A percentile compares a stretch with the other conserved stretches of the same genome.
phyloP scores from a whole-genome alignment of 2,113 vertebrate species.

The Talpa occidentalis region DNA sequence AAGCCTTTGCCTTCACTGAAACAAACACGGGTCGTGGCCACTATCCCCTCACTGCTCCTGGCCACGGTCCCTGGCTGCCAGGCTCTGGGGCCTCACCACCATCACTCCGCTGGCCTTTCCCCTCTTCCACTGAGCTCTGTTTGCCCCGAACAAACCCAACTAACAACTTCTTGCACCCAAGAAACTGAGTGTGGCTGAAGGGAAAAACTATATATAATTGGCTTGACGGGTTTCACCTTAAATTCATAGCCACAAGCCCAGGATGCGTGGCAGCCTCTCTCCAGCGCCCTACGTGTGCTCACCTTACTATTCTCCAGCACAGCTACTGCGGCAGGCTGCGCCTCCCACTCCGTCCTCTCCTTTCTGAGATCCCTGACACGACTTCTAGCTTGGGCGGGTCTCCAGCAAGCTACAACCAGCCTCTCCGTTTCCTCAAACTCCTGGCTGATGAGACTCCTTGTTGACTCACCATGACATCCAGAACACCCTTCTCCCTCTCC shows the following conservation, averaged over 20 bases:
- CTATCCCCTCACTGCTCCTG: background rate
- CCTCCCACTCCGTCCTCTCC: too few relatives aligned
- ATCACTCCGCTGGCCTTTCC: background rate
- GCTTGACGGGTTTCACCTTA: background rate
- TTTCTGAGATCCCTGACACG: too few relatives aligned
- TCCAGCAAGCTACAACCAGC: too few relatives aligned
- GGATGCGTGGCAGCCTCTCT: background rate
- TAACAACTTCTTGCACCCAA: background rate
- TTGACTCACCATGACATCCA: background rate
- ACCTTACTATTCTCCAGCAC: fast-evolving
- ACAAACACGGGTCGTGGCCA: background rate
- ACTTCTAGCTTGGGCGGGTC: too few relatives aligned
- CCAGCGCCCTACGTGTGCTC: too few relatives aligned
- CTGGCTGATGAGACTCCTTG: too few relatives aligned
- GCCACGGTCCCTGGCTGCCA: background rate
- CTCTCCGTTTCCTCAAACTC: background rate
- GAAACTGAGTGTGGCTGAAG: background rate
- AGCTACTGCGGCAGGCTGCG: too few relatives aligned
- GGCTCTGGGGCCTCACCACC: background rate
- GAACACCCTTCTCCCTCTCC: background rate
- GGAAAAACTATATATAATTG: background rate
- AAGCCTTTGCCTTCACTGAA: background rate
- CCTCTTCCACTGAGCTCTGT: background rate
- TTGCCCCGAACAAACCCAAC: background rate
- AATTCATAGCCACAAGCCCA: background rate